phyloP scores from a whole-genome alignment of 2,797 vertebrate species.

The Phataginus tetradactyla region DNA sequence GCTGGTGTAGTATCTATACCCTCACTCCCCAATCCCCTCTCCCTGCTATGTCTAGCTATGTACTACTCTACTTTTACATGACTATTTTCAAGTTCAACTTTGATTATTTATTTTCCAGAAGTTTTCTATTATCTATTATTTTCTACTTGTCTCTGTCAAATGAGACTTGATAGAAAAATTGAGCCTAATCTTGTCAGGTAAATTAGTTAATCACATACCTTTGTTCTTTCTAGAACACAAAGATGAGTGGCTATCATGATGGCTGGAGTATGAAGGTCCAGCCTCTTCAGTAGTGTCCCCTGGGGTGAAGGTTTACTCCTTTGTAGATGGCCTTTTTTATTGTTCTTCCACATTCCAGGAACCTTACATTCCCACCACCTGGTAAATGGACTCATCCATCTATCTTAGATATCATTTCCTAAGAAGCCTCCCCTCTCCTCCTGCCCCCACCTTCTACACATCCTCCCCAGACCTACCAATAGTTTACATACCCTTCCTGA shows the following conservation, averaged over 20 bases:
- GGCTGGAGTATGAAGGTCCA: not conserved
- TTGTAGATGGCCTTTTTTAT: not conserved
- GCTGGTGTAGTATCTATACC: too few species aligned
- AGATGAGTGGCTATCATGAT: not conserved
- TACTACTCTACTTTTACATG: not conserved
- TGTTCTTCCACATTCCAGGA: not conserved
- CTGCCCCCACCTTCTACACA: not conserved
- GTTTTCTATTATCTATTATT: not conserved
- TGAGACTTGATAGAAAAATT: not conserved
- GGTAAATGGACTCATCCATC: not conserved
- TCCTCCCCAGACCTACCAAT: not conserved
- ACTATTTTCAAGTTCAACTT: constrained; percentile 1
- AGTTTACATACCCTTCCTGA: not conserved
- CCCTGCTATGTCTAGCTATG: too few species aligned
- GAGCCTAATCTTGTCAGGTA: not conserved
- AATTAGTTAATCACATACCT: not conserved
- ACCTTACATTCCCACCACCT: not conserved
- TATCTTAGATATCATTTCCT: not conserved
- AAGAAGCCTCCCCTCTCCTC: not conserved
- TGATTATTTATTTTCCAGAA: not conserved
- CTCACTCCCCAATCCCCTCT: too few species aligned
- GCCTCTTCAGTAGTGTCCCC: not conserved
- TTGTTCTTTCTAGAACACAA: not conserved
- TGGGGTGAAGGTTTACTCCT: not conserved
- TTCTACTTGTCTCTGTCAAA: not conserved